Evolutionary conservation across 2,797 vertebrate species (phyloP).

Genomic region (Catharus ustulatus): DNA sequence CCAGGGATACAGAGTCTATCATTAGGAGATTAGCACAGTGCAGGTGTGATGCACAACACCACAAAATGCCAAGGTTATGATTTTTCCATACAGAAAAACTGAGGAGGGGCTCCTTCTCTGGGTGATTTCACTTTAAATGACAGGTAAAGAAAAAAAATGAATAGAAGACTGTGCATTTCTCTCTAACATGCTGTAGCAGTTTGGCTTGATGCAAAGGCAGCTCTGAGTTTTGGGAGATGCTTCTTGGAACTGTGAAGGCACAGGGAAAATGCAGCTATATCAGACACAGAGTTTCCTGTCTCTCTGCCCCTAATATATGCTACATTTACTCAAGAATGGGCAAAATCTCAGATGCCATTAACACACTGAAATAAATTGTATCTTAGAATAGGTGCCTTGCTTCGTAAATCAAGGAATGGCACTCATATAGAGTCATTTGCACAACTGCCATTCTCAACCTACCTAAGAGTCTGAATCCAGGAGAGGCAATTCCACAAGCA

Average conservation of each 20-base stretch:
- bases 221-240: neutral
- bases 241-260: neutral
- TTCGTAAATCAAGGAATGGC: neutral
- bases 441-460: neutral
- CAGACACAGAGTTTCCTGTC: neutral
- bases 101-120: neutral
- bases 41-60: neutral
- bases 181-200: neutral
- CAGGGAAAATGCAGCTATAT: neutral
- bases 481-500: neutral
- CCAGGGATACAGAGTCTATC: neutral
- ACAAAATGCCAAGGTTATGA: neutral
- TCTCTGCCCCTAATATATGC: neutral
- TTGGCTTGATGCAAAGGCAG: neutral
- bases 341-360: neutral
- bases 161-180: neutral
- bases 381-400: neutral
- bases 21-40: neutral
- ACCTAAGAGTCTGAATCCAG: neutral
- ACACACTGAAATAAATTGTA: neutral
- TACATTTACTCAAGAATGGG: neutral
- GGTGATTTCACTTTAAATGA: neutral
- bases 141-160: neutral
- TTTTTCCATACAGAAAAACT: neutral
- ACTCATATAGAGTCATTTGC: neutral